Conservation (phyloP, 1,140 invertebrate species). For the Pseudobourletiella spinata region DNA sequence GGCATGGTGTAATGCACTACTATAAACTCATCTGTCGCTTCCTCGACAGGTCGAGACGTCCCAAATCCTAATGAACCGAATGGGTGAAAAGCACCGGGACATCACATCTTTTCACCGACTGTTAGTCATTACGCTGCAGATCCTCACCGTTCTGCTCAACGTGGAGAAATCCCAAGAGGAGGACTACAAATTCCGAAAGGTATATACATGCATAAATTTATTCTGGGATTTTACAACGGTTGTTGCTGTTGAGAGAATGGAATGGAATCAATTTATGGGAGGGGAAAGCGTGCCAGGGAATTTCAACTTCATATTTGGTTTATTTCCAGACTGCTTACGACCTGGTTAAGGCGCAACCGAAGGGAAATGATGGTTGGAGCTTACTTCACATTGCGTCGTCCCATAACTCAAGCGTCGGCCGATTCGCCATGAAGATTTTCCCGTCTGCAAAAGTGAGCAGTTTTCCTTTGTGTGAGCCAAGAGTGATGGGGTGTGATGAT, state of each 20-base stretch:
- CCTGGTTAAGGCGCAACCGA: constrained; percentile 66
- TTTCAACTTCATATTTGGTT: too few relatives aligned
- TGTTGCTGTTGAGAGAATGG: too few relatives aligned
- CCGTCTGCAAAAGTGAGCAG: constrained; percentile 55
- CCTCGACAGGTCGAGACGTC: constrained; percentile 27
- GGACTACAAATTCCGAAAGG: constrained; percentile 37
- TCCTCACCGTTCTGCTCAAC: constrained; percentile 39
- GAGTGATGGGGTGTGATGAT: too few relatives aligned
- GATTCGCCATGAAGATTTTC: constrained; percentile 66
- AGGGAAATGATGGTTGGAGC: constrained; percentile 58
- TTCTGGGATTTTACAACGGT: too few relatives aligned
- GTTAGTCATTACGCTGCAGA: constrained; percentile 72
- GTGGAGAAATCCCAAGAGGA: constrained; percentile 34
- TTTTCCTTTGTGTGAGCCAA: not conserved
- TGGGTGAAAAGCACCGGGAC: constrained; percentile 48
- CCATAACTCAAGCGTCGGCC: constrained; percentile 46
- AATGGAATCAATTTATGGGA: too few relatives aligned
- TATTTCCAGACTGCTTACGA: constrained; percentile 49
- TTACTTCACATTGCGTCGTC: constrained; percentile 74
- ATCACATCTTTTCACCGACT: constrained; percentile 67
- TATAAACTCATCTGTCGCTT: too few relatives aligned
- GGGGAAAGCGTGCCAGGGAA: too few relatives aligned
- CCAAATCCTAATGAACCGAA: constrained; percentile 18
- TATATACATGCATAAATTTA: constrained; percentile 8
- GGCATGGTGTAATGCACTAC: too few relatives aligned